These are phyloP conservation scores for Drosophila grimshawi DNA, from an alignment of 1,140 invertebrate species.

Conservation along the genomic window DNA sequence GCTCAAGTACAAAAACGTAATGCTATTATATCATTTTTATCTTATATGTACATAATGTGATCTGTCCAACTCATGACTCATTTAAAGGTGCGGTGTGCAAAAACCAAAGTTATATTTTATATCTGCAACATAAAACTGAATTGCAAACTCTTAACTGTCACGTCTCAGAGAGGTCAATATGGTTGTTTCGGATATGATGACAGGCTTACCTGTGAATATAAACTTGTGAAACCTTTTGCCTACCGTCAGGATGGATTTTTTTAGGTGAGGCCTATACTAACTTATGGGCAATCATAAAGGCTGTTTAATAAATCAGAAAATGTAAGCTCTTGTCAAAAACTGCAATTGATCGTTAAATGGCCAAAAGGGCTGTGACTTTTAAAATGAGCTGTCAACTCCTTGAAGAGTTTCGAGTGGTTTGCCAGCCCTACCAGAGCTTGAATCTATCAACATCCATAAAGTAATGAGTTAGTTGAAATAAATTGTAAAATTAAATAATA, in stretches of 20 bases:
- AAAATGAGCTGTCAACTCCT: too few species aligned
- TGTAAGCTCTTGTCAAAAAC: too few species aligned
- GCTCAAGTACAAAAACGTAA: not conserved
- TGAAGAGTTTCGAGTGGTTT: too few species aligned
- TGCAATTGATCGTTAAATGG: too few species aligned
- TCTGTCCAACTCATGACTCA: slow-evolving; percentile 11
- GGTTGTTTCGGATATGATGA: slow-evolving; percentile 18
- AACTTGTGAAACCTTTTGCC: not conserved
- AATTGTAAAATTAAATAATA: too few species aligned
- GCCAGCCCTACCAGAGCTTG: too few species aligned
- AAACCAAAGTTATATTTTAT: slow-evolving; percentile 18
- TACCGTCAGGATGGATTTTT: not conserved
- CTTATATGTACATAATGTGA: not conserved
- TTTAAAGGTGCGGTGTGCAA: slow-evolving; percentile 25
- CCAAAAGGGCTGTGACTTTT: too few species aligned
- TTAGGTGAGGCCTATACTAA: too few species aligned
- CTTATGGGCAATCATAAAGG: too few species aligned
- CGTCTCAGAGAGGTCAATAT: slow-evolving; percentile 47
- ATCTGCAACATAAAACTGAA: slow-evolving; percentile 27
- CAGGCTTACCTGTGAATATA: slow-evolving; percentile 15
- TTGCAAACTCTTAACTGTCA: slow-evolving; percentile 43
- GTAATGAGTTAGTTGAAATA: too few species aligned
- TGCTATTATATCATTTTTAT: slow-evolving; percentile 33
- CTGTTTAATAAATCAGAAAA: too few species aligned
- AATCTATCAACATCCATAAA: too few species aligned